Evolutionary conservation across 64 coral and sea anemone genomes (phyloP).

Genomic region (Montipora cactus): DNA sequence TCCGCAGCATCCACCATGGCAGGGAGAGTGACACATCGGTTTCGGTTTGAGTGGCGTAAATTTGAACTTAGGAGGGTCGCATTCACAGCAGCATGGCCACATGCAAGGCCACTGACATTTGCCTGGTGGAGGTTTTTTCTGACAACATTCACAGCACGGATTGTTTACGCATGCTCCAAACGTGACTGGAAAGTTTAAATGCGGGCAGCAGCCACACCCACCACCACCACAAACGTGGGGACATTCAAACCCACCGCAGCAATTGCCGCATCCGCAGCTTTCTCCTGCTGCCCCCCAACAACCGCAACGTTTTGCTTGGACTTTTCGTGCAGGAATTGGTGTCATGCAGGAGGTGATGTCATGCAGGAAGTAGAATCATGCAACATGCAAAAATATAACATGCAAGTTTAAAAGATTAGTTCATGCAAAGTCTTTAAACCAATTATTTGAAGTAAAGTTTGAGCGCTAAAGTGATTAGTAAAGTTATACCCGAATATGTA

Average conservation of each 20-base stretch:
- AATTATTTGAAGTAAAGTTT: background rate
- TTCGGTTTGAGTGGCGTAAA: constrained; percentile 75
- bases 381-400: constrained; percentile 63
- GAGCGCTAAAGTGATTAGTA: background rate
- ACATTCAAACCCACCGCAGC: constrained; percentile 79
- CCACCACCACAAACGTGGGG: constrained; percentile 54
- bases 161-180: constrained; percentile 82
- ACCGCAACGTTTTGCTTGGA: constrained; percentile 49
- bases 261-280: constrained; percentile 72
- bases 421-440: constrained; percentile 23
- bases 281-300: constrained; percentile 68
- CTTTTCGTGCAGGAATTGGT: constrained; percentile 16
- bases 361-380: constrained; percentile 31
- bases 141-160: constrained; percentile 76
- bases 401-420: constrained; percentile 44
- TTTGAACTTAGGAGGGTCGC: constrained; percentile 77
- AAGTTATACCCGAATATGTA: background rate
- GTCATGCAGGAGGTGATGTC: background rate
- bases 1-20: constrained; percentile 51
- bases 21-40: constrained; percentile 68
- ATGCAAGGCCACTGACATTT: constrained; percentile 82
- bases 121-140: constrained; percentile 67
- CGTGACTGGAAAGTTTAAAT: constrained; percentile 68
- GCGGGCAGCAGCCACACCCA: constrained; percentile 69
- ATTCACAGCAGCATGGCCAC: constrained; percentile 79